phyloP scores from a whole-genome alignment of 2,888 invertebrate species.

The Abscondita cerata region DNA sequence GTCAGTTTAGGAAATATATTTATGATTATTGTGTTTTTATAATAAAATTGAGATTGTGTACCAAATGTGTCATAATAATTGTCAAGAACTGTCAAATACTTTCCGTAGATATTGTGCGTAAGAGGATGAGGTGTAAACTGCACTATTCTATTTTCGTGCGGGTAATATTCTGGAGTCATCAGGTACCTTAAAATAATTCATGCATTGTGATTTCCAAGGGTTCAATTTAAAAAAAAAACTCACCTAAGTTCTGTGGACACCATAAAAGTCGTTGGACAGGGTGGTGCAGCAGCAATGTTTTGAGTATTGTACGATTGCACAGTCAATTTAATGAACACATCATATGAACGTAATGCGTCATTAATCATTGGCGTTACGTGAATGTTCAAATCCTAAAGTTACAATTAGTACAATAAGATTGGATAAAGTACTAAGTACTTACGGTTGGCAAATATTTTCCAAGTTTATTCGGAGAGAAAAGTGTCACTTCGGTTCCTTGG shows the following conservation, averaged over 20 bases:
- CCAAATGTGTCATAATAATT: neutral
- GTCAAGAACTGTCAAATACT: neutral
- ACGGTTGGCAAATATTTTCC: constrained; percentile 15
- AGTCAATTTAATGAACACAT: neutral
- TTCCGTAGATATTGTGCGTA: constrained; percentile 2
- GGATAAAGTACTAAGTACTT: neutral
- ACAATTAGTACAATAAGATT: neutral
- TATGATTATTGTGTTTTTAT: neutral
- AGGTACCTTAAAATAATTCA: constrained; percentile 7
- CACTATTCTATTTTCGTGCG: neutral
- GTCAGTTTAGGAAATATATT: neutral
- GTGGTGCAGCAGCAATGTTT: neutral
- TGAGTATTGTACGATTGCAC: neutral
- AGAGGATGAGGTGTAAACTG: constrained; percentile 13
- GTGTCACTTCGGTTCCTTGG: neutral
- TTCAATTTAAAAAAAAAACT: no score
- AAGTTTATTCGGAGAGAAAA: neutral
- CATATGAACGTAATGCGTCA: constrained; percentile 1
- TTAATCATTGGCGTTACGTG: neutral
- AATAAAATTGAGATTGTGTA: neutral
- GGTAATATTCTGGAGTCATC: constrained; percentile 10
- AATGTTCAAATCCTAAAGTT: constrained; percentile 9
- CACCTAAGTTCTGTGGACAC: neutral
- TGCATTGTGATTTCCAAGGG: no score
- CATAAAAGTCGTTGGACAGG: neutral